Evolutionary conservation across 1,140 invertebrate genomes (phyloP).

Genomic region (Eumaeus atala): DNA sequence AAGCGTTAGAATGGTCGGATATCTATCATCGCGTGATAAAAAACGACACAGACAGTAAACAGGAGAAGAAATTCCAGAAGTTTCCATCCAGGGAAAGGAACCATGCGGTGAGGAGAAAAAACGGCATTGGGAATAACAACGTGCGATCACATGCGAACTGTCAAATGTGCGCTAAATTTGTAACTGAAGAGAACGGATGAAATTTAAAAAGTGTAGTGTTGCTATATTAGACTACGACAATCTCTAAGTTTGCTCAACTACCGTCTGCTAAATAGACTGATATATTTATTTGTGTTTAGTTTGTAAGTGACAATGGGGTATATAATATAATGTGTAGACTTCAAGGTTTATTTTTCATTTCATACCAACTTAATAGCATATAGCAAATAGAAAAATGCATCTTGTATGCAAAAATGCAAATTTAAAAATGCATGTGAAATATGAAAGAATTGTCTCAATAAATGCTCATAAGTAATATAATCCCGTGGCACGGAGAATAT

Average conservation of each 20-base stretch:
- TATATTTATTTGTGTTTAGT: slow-evolving; percentile 5
- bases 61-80: slow-evolving; percentile 76
- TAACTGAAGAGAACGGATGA: slow-evolving; percentile 37
- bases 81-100: slow-evolving; percentile 81
- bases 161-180: slow-evolving; percentile 47
- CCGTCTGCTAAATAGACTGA: slow-evolving; percentile 6
- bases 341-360: background rate
- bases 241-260: slow-evolving; percentile 3
- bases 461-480: too few species aligned
- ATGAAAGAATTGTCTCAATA: too few species aligned
- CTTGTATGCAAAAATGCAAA: too few species aligned
- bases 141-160: slow-evolving; percentile 54
- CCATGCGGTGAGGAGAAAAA: slow-evolving; percentile 76
- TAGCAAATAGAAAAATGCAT: too few species aligned
- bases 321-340: background rate
- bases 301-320: background rate
- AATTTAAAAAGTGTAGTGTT: slow-evolving; percentile 4
- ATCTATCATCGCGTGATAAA: slow-evolving; percentile 45
- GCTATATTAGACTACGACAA: slow-evolving; percentile 12
- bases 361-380: too few species aligned
- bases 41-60: slow-evolving; percentile 47
- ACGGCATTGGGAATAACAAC: slow-evolving; percentile 56
- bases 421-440: too few species aligned
- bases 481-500: too few species aligned
- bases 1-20: slow-evolving; percentile 57